Evolutionary conservation across 2,888 invertebrate species (phyloP).

Genomic region (Platycheirus albimanus): DNA sequence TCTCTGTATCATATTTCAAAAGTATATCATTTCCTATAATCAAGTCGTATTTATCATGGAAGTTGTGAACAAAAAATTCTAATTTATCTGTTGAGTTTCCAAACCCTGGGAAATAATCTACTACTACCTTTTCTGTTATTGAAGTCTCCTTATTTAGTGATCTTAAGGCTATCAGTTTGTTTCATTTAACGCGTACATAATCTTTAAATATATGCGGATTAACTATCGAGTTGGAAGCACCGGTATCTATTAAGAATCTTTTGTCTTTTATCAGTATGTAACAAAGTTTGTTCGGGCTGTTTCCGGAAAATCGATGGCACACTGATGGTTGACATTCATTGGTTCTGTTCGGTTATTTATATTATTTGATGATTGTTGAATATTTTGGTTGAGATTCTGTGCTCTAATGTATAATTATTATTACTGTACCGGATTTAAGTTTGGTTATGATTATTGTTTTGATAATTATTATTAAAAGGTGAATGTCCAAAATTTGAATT

Average conservation of each 20-base stretch:
- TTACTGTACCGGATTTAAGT: background rate
- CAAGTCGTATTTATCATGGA: constrained; percentile 23
- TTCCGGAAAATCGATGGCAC: constrained; percentile 26
- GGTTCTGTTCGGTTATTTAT: constrained; percentile 9
- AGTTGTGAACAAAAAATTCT: constrained; percentile 10
- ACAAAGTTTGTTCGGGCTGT: constrained; percentile 17
- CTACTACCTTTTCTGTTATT: constrained; percentile 5
- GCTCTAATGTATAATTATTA: constrained; percentile 1
- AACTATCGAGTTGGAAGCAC: constrained; percentile 31
- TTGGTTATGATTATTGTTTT: background rate
- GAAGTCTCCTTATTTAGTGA: constrained; percentile 19
- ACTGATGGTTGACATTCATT: constrained; percentile 19
- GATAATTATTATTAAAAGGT: background rate
- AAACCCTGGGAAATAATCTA: constrained; percentile 11
- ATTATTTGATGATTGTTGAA: background rate
- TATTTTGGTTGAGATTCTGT: constrained; percentile 1
- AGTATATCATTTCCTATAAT: constrained; percentile 34
- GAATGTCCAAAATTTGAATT: background rate
- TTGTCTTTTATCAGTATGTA: constrained; percentile 20
- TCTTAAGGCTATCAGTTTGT: constrained; percentile 8
- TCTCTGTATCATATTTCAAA: background rate
- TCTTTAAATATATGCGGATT: constrained; percentile 15
- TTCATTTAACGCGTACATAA: background rate
- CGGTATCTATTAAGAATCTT: constrained; percentile 28
- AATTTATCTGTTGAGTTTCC: constrained; percentile 14